Base-by-base conservation (phyloP, 2,797 vertebrate species). In the Chanos chanos region DNA sequence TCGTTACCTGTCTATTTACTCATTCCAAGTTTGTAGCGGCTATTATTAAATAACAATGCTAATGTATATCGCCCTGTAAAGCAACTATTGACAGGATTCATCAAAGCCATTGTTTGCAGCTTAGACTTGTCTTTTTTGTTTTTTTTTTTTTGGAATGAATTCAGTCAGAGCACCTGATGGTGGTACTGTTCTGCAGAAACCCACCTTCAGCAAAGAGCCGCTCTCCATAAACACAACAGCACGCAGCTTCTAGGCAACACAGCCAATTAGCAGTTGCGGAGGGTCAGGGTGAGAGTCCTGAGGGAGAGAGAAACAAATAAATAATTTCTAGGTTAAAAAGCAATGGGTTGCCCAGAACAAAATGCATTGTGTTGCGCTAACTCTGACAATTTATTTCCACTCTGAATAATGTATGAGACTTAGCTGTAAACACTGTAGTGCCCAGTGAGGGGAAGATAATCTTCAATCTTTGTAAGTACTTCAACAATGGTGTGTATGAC, bases 291-390 rank as follows among this genome's bases (percentile, higher is more conserved):
- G 70, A 22, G 74, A 83, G 79, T 87, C 84, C 75, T 19, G 67
- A 77, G 75, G 82, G 85, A n/a, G 78, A 78, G 57, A 74, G 81
- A 69, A 86, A 87, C 82, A 83, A 84, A 92, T 92, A 86, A 89
- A 90, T 93, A 87, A 91, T 90, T 92, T 90, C 84, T 86, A 80
- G 83, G 83, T 83, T 88, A 90, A 92, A 87, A 94, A 91, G 89
- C 86, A 85, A 83, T 79, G 83, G 83, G 85, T 88, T 90, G 83
- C 83, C 83, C 83, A 70, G 86, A 89, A 90, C 89, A 92, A 92
- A 93, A 91, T 91, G 87, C 80, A 86, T 78, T 80, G 79, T 86
- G 83, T 86, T 89, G 82, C 87, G n/a, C 87, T 80, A 86, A 86
- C 87, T 82, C 86, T 73, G 83, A 90, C 87, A 83, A 89, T 90